phyloP scores from a whole-genome alignment of 2,888 invertebrate species.

The Zelleria hepariella region DNA sequence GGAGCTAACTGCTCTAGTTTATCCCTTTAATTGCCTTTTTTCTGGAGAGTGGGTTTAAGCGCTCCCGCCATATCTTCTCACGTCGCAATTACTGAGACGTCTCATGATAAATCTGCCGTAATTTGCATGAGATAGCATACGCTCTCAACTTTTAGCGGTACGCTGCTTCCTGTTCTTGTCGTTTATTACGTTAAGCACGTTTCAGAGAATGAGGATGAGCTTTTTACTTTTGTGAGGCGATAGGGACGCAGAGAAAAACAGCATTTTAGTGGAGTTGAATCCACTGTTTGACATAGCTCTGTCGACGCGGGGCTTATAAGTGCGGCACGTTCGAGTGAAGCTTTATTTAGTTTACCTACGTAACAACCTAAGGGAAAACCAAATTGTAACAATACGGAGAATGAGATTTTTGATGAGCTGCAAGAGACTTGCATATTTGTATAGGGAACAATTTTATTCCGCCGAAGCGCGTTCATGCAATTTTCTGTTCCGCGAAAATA shows the following conservation, averaged over 20 bases:
- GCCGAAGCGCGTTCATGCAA: conserved; percentile 49
- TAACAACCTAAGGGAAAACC: not conserved
- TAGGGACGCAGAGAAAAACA: not conserved
- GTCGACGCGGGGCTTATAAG: not conserved
- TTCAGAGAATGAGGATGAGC: conserved; percentile 68
- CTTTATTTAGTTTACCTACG: not conserved
- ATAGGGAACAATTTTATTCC: conserved; percentile 46
- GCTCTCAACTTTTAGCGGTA: conserved; percentile 68
- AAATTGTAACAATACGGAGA: conserved; percentile 4
- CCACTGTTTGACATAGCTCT: not conserved
- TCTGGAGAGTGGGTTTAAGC: conserved; percentile 63
- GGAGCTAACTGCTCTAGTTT: conserved; percentile 64
- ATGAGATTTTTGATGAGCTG: conserved; percentile 4
- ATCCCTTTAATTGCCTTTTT: conserved; percentile 72
- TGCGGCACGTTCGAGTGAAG: not conserved
- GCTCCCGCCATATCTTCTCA: conserved; percentile 67
- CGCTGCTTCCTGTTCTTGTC: conserved; percentile 60
- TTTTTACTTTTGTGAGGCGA: conserved; percentile 32
- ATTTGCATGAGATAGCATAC: conserved; percentile 73
- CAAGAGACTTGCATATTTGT: conserved; percentile 19
- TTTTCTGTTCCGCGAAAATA: conserved; percentile 54
- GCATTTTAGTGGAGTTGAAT: not conserved
- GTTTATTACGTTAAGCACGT: conserved; percentile 68
- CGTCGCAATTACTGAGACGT: conserved; percentile 71
- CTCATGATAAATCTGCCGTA: conserved; percentile 72